Base-by-base conservation (phyloP, 2,888 invertebrate genomes). In the Cheilosia urbana region DNA sequence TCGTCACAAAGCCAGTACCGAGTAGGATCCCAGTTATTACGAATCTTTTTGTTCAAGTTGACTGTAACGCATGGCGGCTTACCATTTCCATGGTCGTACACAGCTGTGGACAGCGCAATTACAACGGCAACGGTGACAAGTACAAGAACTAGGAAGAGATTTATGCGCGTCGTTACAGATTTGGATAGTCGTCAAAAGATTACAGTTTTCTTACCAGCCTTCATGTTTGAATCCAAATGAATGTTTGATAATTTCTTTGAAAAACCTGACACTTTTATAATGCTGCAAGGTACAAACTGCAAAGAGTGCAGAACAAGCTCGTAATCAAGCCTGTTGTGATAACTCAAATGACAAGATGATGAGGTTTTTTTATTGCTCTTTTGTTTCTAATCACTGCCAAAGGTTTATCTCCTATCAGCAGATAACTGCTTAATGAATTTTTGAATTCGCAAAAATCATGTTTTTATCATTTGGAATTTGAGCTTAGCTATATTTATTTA, bases 21-120 rank as follows among this genome's bases (percentile, higher is more conserved):
- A 2, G 90, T 89, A 5, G 91, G 82, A 69, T 90, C 91, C 87
- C 88, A 90, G 60, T 88, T 88, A 57, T 91, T 88, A 4, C 91
- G 89, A 68, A 88, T 91, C 19, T 88, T 62, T 0, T 88, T 89
- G 7, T 79, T 63, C 2, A 90, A 49, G 62, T 90, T 91, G 17
- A 66, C 82, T 27, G 82, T 73, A 4, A 90, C 89, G 77, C 90
- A 90, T 1, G 71, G 79, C 0, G 91, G 91, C 65, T 89, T 84
- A 0, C 91, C 90, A 83, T 89, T 77, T 37, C 81, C 53, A 15
- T 83, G 5, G 9, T 40, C 63, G 27, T 72, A 83, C 81, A 5
- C 75, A 34, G 68, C 81, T n/a, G 78, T 72, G 30, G 80, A 75
- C 5, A 51, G 47, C 34, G 88, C 85, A 57, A 89, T 62, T 15